phyloP scores from a whole-genome alignment of 2,888 invertebrate species.

The Lydus trimaculatus region DNA sequence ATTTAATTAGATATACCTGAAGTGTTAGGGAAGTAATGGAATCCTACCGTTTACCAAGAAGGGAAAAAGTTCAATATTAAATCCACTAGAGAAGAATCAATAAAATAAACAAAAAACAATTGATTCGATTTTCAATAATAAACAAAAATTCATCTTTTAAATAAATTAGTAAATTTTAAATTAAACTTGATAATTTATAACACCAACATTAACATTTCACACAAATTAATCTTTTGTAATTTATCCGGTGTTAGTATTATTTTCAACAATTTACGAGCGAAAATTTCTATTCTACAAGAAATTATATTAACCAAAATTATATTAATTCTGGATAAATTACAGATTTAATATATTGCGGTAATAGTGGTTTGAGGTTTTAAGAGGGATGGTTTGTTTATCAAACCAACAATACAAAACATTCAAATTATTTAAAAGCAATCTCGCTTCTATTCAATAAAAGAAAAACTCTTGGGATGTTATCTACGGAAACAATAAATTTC shows the following conservation, averaged over 20 bases:
- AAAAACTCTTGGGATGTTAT: conserved; percentile 7
- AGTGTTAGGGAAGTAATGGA: not conserved
- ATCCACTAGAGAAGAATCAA: not conserved
- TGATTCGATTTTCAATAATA: not conserved
- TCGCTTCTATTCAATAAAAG: conserved; percentile 21
- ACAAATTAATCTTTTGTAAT: conserved; percentile 11
- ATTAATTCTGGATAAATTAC: no score
- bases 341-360: no score
- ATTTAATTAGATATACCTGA: conserved; percentile 6
- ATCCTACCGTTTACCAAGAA: not conserved
- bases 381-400: not conserved
- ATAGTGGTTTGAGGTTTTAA: not conserved
- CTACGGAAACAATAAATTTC: not conserved
- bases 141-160: not conserved
- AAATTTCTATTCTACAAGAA: not conserved
- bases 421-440: conserved; percentile 24
- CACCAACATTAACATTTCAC: not conserved
- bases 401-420: conserved; percentile 12
- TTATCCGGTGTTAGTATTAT: not conserved
- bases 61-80: not conserved
- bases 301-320: not conserved
- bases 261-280: not conserved
- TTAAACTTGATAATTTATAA: not conserved
- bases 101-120: no score
- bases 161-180: not conserved